Evolutionary conservation across 2,797 vertebrate genomes (phyloP).

Genomic region (Ceryle rudis): DNA sequence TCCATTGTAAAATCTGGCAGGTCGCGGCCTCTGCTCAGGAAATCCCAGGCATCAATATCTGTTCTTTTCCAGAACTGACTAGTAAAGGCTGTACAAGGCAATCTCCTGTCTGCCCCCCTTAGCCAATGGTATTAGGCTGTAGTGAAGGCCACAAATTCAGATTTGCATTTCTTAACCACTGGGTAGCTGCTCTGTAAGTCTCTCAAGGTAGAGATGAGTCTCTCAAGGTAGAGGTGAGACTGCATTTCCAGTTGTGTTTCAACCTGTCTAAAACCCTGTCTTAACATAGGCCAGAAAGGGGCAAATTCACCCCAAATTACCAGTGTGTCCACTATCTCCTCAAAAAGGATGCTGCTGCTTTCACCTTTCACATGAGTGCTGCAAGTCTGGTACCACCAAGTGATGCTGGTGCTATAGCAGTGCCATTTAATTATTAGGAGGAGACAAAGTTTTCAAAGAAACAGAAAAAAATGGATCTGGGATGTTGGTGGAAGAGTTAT

Average conservation of each 20-base stretch:
- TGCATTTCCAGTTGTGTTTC: not conserved
- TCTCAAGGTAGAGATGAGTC: not conserved
- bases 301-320: not conserved
- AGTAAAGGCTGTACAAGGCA: not conserved
- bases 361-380: fast-evolving
- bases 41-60: not conserved
- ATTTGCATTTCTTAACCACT: not conserved
- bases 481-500: not conserved
- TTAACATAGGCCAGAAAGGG: not conserved
- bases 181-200: not conserved
- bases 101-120: not conserved
- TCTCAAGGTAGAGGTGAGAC: not conserved
- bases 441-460: not conserved
- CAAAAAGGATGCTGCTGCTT: not conserved
- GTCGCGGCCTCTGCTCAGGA: not conserved
- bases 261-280: not conserved
- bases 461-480: not conserved
- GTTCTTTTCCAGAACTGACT: not conserved
- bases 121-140: not conserved
- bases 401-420: not conserved
- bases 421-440: not conserved
- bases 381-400: not conserved
- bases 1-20: not conserved
- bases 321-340: not conserved
- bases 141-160: not conserved